Evolutionary conservation across 2,888 invertebrate species (phyloP), one percentile per base, ranked within the genome.

Genomic region (Atrina japonica): DNA sequence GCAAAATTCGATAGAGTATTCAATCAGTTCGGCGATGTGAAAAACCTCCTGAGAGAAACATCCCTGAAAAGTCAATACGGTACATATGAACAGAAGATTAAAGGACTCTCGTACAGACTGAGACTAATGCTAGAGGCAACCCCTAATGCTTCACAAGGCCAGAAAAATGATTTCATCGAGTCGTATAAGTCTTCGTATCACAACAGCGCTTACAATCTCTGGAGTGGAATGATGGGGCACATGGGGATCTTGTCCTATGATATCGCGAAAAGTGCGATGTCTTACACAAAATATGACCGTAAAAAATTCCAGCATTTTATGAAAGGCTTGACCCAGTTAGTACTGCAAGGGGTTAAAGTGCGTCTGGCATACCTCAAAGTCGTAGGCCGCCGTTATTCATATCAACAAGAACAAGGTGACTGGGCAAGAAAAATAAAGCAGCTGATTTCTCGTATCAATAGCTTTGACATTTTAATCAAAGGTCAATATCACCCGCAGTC

Each of bases 341-440:
- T 59, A 3, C 18, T 59, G 7, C 18, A 21, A 27, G 59, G 43
- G 16, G 59, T 59, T 1, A 59, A 59, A 23, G 43, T 59, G 16
- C 23, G 43, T 21, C 23, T 59, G 25, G 59, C 43, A 9, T 59
- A 59, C n/a, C 43, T 45, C 21, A 43, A 21, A 11, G 14, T 27
- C 7, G 23, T 23, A 14, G 41, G 41, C 25, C 21, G 16, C 40
- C 41, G 23, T 7, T n/a, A 21, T 11, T 21, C 23, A 21, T 43
- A 45, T 27, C 25, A 59, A 23, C n/a, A 27, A 16, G 35, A 43
- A 25, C n/a, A 11, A 25, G 23, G n/a, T 1, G 21, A 25, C n/a
- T 59, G 59, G 59, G 59, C 41, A 23, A 25, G 11, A 18, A 59
- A 27, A 23, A 43, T 59, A 18, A 59, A 59, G 27, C 21, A 43